Evolutionary conservation across 2,888 invertebrate genomes (phyloP).

Genomic region (Parnassius smintheus): DNA sequence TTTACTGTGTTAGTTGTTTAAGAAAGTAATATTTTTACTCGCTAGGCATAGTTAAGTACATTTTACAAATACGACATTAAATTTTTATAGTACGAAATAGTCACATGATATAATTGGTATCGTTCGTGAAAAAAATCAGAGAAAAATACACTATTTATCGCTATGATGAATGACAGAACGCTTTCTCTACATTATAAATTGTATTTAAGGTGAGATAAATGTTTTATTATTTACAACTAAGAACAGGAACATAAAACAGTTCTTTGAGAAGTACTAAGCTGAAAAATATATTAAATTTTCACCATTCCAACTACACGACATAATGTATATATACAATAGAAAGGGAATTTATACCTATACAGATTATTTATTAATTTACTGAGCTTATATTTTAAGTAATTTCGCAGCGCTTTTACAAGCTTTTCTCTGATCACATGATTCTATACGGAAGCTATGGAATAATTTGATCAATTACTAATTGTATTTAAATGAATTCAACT

Average conservation of each 20-base stretch:
- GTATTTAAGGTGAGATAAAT: conserved; percentile 44
- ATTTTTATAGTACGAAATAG: conserved; percentile 64
- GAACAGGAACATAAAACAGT: conserved; percentile 79
- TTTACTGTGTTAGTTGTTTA: conserved; percentile 31
- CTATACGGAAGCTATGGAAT: conserved; percentile 31
- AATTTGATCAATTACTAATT: conserved; percentile 36
- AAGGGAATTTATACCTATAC: conserved; percentile 66
- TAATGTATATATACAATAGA: conserved; percentile 65
- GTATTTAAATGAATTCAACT: conserved; percentile 16
- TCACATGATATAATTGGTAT: conserved; percentile 65
- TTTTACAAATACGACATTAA: conserved; percentile 74
- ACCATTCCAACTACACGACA: conserved; percentile 59
- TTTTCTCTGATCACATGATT: conserved; percentile 32
- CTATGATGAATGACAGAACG: conserved; percentile 29
- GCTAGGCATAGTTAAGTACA: conserved; percentile 74
- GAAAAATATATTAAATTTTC: conserved; percentile 75
- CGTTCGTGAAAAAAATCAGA: conserved; percentile 42
- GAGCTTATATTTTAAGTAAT: conserved; percentile 62
- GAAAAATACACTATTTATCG: conserved; percentile 51
- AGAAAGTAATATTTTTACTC: conserved; percentile 48
- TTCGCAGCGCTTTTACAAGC: conserved; percentile 71
- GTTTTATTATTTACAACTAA: conserved; percentile 75
- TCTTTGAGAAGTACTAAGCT: conserved; percentile 66
- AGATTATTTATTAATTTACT: conserved; percentile 58
- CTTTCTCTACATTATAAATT: conserved; percentile 25